Base-by-base conservation (phyloP, 2,888 invertebrate genomes). In the Sthenelais limicola region DNA sequence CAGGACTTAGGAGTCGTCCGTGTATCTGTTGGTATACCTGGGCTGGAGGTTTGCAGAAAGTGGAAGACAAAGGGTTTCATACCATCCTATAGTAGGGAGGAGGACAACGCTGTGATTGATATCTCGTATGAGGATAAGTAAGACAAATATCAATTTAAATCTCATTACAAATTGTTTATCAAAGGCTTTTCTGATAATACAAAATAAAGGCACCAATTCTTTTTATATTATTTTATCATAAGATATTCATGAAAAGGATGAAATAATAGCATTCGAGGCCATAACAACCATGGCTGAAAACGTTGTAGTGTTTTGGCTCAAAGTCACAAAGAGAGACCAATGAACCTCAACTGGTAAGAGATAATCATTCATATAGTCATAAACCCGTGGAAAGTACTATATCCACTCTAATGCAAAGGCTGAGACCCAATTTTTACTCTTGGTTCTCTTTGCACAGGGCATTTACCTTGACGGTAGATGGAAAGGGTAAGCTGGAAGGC, bases 1-100 rank as follows among this genome's bases (percentile, higher is more conserved):
- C n/a, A 51, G 33, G 51, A 68, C 33, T 24, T 51, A 21, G 52
- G 51, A 18, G 30, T 68, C 12, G 68, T 68, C n/a, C 30, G 68
- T 15, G 68, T 68, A 1, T 28, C 68, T 1, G 51, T 68, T 21
- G 18, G 24, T 18, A 51, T 68, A 21, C 68, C 68, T 9, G 51
- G 51, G 26, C 21, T 68, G 51, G 21, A 30, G 9, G 68, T 68
- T 5, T 51, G 51, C n/a, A 26, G n/a, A 1, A 48, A 51, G 51
- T 49, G 51, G 51, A 51, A 3, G 24, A 49, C 33, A 12, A 49
- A 32, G 32, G 48, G 35, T 49, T 51, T 51, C 15, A 24, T 68
- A 21, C 68, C 68, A 9, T 21, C 32, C 49, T n/a, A 24, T 15
- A 35, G 21, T 15, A 68, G 51, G 35, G 68, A 33, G 35, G 51